Evolutionary conservation across 2,888 invertebrate genomes (phyloP), one percentile per base, ranked within the genome.

Genomic region (Entomobrya multifasciata): DNA sequence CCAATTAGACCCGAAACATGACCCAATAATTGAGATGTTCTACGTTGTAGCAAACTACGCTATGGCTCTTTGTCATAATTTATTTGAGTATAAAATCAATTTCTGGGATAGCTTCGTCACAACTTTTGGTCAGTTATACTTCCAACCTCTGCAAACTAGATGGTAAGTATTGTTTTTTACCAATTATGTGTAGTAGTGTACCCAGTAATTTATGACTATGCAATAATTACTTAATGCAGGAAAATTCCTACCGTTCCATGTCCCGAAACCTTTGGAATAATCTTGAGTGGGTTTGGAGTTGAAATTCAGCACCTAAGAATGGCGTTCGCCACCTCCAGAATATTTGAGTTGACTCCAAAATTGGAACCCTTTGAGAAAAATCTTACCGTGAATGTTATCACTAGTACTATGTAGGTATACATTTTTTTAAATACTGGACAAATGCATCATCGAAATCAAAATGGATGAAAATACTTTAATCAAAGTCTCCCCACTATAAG

Each of bases 61-160:
- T 15, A 67, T 84, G 78, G 70, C 70, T n/a, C 8, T 84, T 6
- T 84, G 84, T 47, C 84, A 84, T 30, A 5, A 57, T 17, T n/a
- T 67, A 8, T 84, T 78, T 36, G 52, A 78, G 13, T 84, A 84
- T 27, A 77, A 70, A 47, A 10, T 70, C 0, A 84, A 84, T 30
- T 84, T 84, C 70, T 84, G 84, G 84, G 78, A 78, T 67, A 78
- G 57, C 22, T 84, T 57, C 22, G 17, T 84, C 13, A 67, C 44
- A 0, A 70, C 78, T 0, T 77, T 84, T 55, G 22, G 55, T 3
- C n/a, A 55, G 11, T 27, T 84, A 15, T 84, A 84, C 60, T 84
- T 84, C 57, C 15, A 3, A 0, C 84, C 84, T 0, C 47, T 84
- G 17, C 36, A 49, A 27, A 17, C 22, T n/a, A 4, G 83, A 55